phyloP scores from a whole-genome alignment of 2,113 vertebrate species.

The Perca fluviatilis region DNA sequence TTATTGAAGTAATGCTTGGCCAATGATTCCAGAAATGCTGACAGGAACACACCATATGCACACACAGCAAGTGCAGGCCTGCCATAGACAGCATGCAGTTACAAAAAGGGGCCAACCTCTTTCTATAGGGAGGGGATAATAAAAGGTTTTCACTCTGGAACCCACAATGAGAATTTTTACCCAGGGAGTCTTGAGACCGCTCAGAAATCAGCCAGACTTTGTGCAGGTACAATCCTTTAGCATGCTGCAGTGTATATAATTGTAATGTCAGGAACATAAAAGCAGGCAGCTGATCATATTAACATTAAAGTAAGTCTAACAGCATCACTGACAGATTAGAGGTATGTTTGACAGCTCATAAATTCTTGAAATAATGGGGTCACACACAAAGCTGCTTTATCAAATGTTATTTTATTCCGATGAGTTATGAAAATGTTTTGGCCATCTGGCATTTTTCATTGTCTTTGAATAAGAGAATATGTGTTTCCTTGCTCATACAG shows the following conservation, averaged over 20 bases:
- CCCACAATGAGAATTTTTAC: slow-evolving; percentile 12
- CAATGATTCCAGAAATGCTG: slow-evolving; percentile 61
- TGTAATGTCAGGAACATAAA: background rate
- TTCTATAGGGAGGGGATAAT: slow-evolving; percentile 23
- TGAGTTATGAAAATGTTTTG: slow-evolving; percentile 17
- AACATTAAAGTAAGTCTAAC: background rate
- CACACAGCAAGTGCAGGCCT: slow-evolving; percentile 71
- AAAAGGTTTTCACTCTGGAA: slow-evolving; percentile 23
- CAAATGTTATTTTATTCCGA: slow-evolving; percentile 9
- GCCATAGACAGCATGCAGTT: slow-evolving; percentile 50
- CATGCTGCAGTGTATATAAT: background rate
- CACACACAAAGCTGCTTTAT: slow-evolving; percentile 4
- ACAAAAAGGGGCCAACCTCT: slow-evolving; percentile 26
- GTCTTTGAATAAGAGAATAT: background rate
- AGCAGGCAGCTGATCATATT: slow-evolving; percentile 5
- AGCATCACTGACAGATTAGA: slow-evolving; percentile 17
- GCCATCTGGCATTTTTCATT: background rate
- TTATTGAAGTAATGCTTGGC: slow-evolving; percentile 46
- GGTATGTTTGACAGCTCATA: slow-evolving; percentile 22
- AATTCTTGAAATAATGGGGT: slow-evolving; percentile 12
- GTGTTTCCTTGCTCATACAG: background rate
- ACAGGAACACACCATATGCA: slow-evolving; percentile 63
- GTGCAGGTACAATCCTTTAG: background rate
- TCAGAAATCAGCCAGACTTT: background rate
- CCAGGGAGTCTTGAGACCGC: background rate